A percentile compares a stretch with the other conserved stretches of the same genome.
Evolutionary conservation across 2,797 vertebrate genomes (phyloP).

Genomic region (Aphelocoma californica): DNA sequence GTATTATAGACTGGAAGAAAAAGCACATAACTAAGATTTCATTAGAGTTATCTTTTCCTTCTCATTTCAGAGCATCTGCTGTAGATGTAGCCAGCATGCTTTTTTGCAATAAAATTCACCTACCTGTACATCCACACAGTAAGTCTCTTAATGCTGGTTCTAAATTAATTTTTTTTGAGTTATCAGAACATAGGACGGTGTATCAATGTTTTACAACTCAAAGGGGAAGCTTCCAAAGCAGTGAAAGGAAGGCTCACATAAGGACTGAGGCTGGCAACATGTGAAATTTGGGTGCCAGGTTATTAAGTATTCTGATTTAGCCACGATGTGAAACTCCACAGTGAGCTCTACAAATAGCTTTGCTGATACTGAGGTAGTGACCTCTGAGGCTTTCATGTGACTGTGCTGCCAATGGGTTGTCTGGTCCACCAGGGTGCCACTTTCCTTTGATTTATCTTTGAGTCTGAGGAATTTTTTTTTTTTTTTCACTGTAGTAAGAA

Average conservation of each 20-base stretch:
- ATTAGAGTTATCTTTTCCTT: background rate
- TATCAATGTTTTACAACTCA: background rate
- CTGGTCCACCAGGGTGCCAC: conserved; percentile 62
- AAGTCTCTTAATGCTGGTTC: background rate
- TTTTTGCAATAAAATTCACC: background rate
- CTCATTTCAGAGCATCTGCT: background rate
- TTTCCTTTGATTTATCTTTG: conserved; percentile 66
- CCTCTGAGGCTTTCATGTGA: conserved; percentile 62
- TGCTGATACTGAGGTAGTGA: conserved; percentile 35
- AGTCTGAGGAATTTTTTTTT: conserved; percentile 48
- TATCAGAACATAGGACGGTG: background rate
- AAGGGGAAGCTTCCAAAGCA: conserved; percentile 4
- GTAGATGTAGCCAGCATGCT: background rate
- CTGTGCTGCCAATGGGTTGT: conserved; percentile 57
- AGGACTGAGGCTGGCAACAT: background rate
- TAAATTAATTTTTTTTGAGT: background rate
- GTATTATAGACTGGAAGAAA: background rate
- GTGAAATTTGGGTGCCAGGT: conserved; percentile 37
- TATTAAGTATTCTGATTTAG: conserved; percentile 43
- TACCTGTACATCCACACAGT: background rate
- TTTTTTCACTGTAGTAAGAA: background rate
- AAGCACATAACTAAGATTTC: background rate
- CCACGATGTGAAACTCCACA: background rate
- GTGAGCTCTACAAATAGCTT: conserved; percentile 17
- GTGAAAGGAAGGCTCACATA: background rate